Evolutionary conservation across 2,113 vertebrate genomes (phyloP).

Genomic region (Passer domesticus): DNA sequence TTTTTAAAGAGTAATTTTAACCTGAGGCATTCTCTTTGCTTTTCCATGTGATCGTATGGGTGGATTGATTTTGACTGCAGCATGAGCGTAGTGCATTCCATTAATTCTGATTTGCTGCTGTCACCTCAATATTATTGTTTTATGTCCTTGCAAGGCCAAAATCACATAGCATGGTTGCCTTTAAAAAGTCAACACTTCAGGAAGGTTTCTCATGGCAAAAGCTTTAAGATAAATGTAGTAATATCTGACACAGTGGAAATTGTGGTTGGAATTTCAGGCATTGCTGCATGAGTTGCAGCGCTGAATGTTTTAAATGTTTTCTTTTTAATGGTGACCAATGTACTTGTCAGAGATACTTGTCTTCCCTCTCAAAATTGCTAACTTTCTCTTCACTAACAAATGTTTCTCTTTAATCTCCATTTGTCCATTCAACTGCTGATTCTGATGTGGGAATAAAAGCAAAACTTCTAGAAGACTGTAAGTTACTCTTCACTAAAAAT

Average conservation of each 20-base stretch:
- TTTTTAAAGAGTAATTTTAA: conserved; percentile 25
- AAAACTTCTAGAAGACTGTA: conserved; percentile 96
- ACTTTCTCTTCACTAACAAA: conserved; percentile 79
- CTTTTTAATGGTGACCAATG: conserved; percentile 33
- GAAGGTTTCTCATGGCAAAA: background rate
- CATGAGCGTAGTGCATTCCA: background rate
- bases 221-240: background rate
- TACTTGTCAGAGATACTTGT: conserved; percentile 11
- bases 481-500: conserved; percentile 77
- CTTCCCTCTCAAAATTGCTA: conserved; percentile 51
- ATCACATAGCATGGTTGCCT: background rate
- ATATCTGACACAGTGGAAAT: background rate
- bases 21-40: conserved; percentile 48
- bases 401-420: conserved; percentile 85
- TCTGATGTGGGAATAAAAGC: conserved; percentile 85
- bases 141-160: conserved; percentile 3
- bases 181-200: conserved; percentile 24
- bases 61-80: conserved; percentile 57
- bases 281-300: background rate
- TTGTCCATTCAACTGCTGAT: conserved; percentile 83
- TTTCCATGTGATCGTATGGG: background rate
- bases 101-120: conserved; percentile 25
- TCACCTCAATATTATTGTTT: background rate
- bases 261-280: background rate
- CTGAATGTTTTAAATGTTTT: background rate